Percentiles rank a stretch among this genome's conserved stretches.
These are phyloP conservation scores for Caerostris extrusa DNA, from an alignment of 1,140 invertebrate species.

Conservation along the genomic window DNA sequence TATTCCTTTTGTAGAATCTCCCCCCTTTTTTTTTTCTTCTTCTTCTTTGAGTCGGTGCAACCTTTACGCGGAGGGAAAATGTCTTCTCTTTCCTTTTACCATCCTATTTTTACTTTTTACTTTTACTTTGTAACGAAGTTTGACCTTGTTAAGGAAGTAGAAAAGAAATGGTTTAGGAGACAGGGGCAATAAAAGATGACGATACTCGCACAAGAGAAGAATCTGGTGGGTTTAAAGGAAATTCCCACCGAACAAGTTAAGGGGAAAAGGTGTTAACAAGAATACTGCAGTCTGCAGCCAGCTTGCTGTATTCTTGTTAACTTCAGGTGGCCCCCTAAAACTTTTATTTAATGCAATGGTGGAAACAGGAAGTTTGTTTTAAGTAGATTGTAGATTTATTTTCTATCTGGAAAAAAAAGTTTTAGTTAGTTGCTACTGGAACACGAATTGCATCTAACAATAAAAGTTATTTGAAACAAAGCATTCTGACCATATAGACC, in stretches of 20 bases:
- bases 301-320: too few species aligned
- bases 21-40: background rate
- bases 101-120: constrained; percentile 21
- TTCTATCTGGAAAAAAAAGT: too few species aligned
- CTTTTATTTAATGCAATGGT: too few species aligned
- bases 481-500: too few species aligned
- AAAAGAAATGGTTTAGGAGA: constrained; percentile 21
- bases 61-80: background rate
- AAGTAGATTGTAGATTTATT: too few species aligned
- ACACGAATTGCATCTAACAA: too few species aligned
- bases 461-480: too few species aligned
- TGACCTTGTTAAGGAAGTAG: constrained; percentile 64
- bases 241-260: constrained; percentile 9
- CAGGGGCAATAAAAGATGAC: constrained; percentile 47
- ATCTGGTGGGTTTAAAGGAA: constrained; percentile 16
- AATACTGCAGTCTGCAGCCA: background rate
- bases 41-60: background rate
- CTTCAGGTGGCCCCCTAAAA: too few species aligned
- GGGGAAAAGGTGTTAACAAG: constrained; percentile 7
- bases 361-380: too few species aligned
- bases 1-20: constrained; percentile 43
- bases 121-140: constrained; percentile 69
- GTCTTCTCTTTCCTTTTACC: background rate
- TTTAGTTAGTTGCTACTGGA: too few species aligned
- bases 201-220: constrained; percentile 5